These are phyloP conservation scores for Athripsodes cinereus DNA, from an alignment of 2,888 invertebrate genomes.

Conservation along the genomic window DNA sequence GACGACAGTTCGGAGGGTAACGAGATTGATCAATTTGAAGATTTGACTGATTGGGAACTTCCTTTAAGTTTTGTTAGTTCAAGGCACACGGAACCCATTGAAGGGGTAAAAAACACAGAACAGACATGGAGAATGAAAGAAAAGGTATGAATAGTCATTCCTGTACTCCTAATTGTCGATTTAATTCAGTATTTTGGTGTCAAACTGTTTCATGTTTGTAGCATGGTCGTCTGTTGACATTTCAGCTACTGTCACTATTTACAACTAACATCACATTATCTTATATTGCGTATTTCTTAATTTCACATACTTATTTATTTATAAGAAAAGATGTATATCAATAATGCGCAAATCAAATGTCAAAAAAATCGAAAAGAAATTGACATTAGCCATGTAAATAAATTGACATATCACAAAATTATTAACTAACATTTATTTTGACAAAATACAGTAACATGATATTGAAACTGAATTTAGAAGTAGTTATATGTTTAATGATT, in stretches of 20 bases:
- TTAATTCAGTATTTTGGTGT: not conserved
- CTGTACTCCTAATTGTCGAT: not conserved
- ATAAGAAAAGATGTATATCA: too few species aligned
- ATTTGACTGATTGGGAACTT: constrained; percentile 58
- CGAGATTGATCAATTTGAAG: constrained; percentile 12
- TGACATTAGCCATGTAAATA: too few species aligned
- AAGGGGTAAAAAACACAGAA: constrained; percentile 56
- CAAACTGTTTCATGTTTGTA: not conserved
- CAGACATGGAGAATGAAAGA: constrained; percentile 93
- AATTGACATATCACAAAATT: too few species aligned
- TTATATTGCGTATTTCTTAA: too few species aligned
- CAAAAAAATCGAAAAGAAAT: too few species aligned
- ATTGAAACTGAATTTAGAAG: too few species aligned
- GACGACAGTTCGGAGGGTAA: constrained; percentile 37
- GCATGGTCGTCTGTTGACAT: too few species aligned
- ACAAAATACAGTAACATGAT: too few species aligned
- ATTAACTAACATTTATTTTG: too few species aligned
- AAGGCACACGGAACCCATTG: constrained; percentile 49
- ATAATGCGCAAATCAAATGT: too few species aligned
- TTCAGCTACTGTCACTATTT: not conserved
- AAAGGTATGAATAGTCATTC: constrained; percentile 51
- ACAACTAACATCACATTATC: not conserved
- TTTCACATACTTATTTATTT: too few species aligned
- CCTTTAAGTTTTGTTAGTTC: constrained; percentile 68
- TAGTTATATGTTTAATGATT: too few species aligned